phyloP scores from a whole-genome alignment of 2,113 vertebrate species.

The Gymnobelideus leadbeateri region DNA sequence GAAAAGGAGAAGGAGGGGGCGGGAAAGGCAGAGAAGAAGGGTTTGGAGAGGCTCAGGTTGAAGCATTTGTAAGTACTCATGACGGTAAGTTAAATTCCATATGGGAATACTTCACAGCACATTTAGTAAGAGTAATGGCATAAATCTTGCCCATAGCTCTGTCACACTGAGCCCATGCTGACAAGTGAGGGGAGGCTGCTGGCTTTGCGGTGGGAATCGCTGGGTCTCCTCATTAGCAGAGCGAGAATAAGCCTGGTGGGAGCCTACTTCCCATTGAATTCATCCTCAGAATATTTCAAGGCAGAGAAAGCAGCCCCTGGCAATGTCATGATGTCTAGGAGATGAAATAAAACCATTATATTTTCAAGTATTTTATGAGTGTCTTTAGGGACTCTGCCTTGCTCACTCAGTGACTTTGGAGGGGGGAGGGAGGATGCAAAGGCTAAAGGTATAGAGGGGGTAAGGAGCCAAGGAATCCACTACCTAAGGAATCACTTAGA shows the following conservation, averaged over 20 bases:
- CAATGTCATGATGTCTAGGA: fast-evolving
- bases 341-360: conserved; percentile 20
- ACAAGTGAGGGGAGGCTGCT: background rate
- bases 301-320: background rate
- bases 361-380: conserved; percentile 20
- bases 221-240: background rate
- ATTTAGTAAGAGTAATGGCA: background rate
- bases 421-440: background rate
- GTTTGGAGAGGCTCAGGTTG: background rate
- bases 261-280: fast-evolving
- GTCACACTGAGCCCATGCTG: background rate
- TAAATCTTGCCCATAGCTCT: background rate
- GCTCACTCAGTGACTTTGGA: background rate
- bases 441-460: background rate
- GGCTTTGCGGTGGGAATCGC: background rate
- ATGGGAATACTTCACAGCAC: fast-evolving
- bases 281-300: background rate
- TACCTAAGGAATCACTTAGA: background rate
- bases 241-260: background rate
- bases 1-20: background rate
- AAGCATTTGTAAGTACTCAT: background rate
- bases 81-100: background rate
- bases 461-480: background rate
- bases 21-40: background rate
- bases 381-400: conserved; percentile 6